Evolutionary conservation across 2,113 vertebrate species (phyloP).

Genomic region (Taurulus bubalis): DNA sequence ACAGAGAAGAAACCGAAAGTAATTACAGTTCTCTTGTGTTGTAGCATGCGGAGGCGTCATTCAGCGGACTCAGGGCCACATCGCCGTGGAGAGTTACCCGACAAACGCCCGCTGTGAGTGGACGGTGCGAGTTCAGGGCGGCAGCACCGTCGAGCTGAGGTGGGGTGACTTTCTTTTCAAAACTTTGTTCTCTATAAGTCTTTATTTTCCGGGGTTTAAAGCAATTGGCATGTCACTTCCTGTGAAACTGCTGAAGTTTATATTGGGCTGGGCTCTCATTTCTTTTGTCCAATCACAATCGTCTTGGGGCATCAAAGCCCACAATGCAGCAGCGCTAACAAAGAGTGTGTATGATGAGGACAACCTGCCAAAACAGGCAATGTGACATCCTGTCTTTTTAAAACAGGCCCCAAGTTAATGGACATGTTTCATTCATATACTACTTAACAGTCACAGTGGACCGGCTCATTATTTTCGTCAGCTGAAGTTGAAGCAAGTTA

Average conservation of each 20-base stretch:
- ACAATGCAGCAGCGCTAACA: neutral
- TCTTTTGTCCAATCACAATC: neutral
- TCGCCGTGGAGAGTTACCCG: slow-evolving; percentile 91
- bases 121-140: slow-evolving; percentile 86
- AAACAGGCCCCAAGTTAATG: neutral
- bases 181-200: neutral
- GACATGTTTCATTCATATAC: neutral
- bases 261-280: neutral
- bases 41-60: slow-evolving; percentile 90
- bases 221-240: neutral
- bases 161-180: slow-evolving; percentile 43
- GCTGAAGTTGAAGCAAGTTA: neutral
- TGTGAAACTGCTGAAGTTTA: neutral
- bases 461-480: neutral
- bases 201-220: neutral
- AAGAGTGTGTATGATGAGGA: neutral
- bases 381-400: neutral
- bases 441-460: neutral
- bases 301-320: neutral
- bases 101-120: slow-evolving; percentile 91
- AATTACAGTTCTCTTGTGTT: slow-evolving; percentile 37
- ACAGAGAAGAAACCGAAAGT: slow-evolving; percentile 11
- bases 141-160: slow-evolving; percentile 88
- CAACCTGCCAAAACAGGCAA: neutral
- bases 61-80: slow-evolving; percentile 86